A percentile compares a stretch with the other conserved stretches of the same genome.
Conservation (phyloP, 2,888 invertebrate genomes). For the Habroteleia sp. region DNA sequence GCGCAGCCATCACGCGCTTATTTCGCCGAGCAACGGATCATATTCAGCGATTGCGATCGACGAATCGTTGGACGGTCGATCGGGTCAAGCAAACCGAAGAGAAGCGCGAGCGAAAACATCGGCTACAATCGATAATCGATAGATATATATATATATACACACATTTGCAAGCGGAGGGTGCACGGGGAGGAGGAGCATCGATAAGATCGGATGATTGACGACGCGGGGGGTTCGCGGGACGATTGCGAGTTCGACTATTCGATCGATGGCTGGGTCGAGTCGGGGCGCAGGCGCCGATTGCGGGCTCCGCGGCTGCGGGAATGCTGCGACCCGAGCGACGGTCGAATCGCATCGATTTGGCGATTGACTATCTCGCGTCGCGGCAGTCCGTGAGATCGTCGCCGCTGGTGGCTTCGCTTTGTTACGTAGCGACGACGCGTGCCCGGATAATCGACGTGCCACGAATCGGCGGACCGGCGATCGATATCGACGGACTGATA, state of each 20-base stretch:
- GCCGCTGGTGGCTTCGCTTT: slow-evolving; percentile 17
- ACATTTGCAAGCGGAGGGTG: not conserved
- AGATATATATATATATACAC: no score
- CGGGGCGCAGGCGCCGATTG: slow-evolving; percentile 47
- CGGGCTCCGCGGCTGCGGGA: slow-evolving; percentile 39
- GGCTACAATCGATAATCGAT: slow-evolving; percentile 17
- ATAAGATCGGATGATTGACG: slow-evolving; percentile 49
- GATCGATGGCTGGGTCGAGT: slow-evolving; percentile 47
- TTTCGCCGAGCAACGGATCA: slow-evolving; percentile 41
- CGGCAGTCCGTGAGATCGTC: slow-evolving; percentile 46
- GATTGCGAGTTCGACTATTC: slow-evolving; percentile 58
- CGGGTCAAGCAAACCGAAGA: no score
- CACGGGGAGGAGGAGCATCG: not conserved
- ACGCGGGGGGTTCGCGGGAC: slow-evolving; percentile 24
- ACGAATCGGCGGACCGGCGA: slow-evolving; percentile 17
- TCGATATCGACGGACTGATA: slow-evolving; percentile 40
- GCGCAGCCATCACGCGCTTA: slow-evolving; percentile 41
- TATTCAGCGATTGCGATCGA: slow-evolving; percentile 17
- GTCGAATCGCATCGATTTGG: slow-evolving; percentile 60
- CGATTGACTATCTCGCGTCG: slow-evolving; percentile 60
- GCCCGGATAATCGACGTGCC: slow-evolving; percentile 17
- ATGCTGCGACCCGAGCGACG: slow-evolving; percentile 32
- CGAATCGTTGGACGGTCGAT: slow-evolving; percentile 15
- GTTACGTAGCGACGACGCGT: no score
- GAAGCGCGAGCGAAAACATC: no score